Evolutionary conservation across 2,888 invertebrate genomes (phyloP).

Genomic region (Tinea trinotella): DNA sequence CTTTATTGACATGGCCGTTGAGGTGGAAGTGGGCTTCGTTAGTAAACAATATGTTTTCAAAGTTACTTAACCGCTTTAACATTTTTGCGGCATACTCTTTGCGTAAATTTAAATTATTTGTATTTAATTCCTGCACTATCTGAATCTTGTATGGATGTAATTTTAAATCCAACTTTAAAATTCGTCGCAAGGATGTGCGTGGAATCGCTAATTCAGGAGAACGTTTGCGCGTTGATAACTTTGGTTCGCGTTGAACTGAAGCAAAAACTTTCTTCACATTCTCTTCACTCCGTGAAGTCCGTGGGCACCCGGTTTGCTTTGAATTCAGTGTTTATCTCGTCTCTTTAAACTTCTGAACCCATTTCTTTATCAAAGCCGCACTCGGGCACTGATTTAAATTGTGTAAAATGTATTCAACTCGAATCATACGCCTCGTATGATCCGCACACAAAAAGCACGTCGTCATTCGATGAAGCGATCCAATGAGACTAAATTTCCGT

Average conservation of each 20-base stretch:
- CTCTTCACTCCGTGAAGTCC: constrained; percentile 23
- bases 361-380: constrained; percentile 21
- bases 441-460: constrained; percentile 19
- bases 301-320: constrained; percentile 24
- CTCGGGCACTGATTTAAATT: neutral
- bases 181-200: constrained; percentile 23
- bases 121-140: constrained; percentile 22
- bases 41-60: constrained; percentile 24
- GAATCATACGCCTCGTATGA: constrained; percentile 20
- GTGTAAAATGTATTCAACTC: constrained; percentile 11
- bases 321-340: constrained; percentile 25
- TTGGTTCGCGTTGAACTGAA: constrained; percentile 23
- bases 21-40: constrained; percentile 24
- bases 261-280: constrained; percentile 22
- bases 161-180: constrained; percentile 24
- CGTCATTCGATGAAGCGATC: constrained; percentile 17
- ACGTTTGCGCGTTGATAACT: constrained; percentile 23
- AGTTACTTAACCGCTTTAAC: constrained; percentile 24
- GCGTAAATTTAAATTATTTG: constrained; percentile 23
- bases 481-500: constrained; percentile 13
- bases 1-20: constrained; percentile 22
- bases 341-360: constrained; percentile 25
- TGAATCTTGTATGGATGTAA: constrained; percentile 25
- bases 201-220: constrained; percentile 24
- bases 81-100: constrained; percentile 20